These are phyloP conservation scores for Zeus faber DNA, from an alignment of 2,113 vertebrate genomes.

Conservation along the genomic window DNA sequence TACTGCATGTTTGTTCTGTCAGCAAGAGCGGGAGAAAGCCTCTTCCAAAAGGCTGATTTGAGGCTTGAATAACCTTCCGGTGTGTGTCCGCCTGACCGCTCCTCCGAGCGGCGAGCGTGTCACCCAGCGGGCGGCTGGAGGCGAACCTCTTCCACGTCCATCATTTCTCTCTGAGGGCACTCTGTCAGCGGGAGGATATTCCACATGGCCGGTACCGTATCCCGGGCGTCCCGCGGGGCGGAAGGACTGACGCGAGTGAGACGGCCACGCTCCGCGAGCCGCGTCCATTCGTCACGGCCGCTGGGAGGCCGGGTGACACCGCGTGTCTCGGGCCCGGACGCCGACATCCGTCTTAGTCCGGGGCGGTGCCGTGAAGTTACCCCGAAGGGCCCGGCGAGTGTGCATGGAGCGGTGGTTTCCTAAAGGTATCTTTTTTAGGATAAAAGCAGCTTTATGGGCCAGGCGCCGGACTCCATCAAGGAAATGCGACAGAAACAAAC, in stretches of 20 bases:
- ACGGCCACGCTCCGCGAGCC: slow-evolving; percentile 40
- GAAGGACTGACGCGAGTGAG: slow-evolving; percentile 55
- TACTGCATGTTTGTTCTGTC: too few relatives aligned
- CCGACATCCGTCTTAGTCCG: slow-evolving; percentile 44
- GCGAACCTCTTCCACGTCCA: slow-evolving; percentile 34
- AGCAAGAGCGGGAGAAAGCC: too few relatives aligned
- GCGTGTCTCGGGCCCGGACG: slow-evolving; percentile 25
- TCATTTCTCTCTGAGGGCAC: slow-evolving; percentile 29
- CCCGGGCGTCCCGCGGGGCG: slow-evolving; percentile 31
- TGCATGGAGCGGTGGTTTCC: slow-evolving; percentile 10
- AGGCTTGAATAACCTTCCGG: too few relatives aligned
- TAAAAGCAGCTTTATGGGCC: too few relatives aligned
- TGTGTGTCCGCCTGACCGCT: too few relatives aligned
- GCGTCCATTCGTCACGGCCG: slow-evolving; percentile 51
- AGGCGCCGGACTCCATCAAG: too few relatives aligned
- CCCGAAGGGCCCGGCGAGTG: slow-evolving; percentile 27
- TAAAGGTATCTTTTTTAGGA: too few relatives aligned
- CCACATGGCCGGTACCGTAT: slow-evolving; percentile 49
- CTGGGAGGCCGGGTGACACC: slow-evolving; percentile 39
- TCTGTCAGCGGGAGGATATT: slow-evolving; percentile 36
- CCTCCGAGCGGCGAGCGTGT: neutral
- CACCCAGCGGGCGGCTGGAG: slow-evolving; percentile 27
- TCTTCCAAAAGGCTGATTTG: too few relatives aligned
- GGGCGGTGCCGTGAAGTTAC: slow-evolving; percentile 16
- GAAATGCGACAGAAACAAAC: too few relatives aligned